Conservation (phyloP, 2,888 invertebrate genomes). For the Cryptus viduatorius region DNA sequence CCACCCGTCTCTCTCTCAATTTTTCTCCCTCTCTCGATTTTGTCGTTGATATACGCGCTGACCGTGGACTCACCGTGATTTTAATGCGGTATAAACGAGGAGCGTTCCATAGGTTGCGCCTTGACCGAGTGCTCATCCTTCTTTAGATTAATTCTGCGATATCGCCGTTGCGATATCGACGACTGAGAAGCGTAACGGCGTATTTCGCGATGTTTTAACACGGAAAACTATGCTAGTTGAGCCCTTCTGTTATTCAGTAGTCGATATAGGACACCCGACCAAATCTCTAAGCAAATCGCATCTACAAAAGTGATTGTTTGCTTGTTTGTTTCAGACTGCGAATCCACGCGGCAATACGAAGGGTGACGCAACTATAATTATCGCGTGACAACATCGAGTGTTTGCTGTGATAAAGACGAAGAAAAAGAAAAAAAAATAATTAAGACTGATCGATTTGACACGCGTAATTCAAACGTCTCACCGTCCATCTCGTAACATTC, state of each 20-base stretch:
- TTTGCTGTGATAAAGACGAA: conserved; percentile 37
- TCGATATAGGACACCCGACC: background rate
- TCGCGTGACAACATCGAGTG: conserved; percentile 49
- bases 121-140: conserved; percentile 72
- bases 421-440: conserved; percentile 31
- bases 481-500: conserved; percentile 38
- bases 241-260: no score
- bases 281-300: conserved; percentile 9
- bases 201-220: no score
- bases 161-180: no score
- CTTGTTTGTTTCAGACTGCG: conserved; percentile 60
- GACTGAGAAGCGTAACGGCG: no score
- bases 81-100: background rate
- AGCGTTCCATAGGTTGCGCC: conserved; percentile 49
- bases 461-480: background rate
- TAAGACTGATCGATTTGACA: background rate
- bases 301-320: background rate
- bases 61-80: conserved; percentile 9
- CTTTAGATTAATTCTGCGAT: background rate
- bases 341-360: conserved; percentile 1
- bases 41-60: conserved; percentile 70
- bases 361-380: conserved; percentile 40
- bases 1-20: conserved; percentile 34
- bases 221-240: no score
- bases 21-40: conserved; percentile 74